Evolutionary conservation across 2,888 invertebrate species (phyloP).

Genomic region (Camptogramma bilineatum): DNA sequence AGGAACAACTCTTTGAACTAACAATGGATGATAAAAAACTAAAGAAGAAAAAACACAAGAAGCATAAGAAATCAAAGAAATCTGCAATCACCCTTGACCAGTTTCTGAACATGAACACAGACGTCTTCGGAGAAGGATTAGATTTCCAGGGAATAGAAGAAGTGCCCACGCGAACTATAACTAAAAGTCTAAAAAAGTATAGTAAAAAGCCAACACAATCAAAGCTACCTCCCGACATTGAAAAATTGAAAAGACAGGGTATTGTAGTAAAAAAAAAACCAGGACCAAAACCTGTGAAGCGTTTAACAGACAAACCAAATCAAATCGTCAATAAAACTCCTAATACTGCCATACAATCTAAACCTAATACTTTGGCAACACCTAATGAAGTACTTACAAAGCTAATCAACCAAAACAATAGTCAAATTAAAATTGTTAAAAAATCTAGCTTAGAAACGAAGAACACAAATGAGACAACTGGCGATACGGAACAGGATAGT

Average conservation of each 20-base stretch:
- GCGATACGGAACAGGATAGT: conserved; percentile 20
- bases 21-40: conserved; percentile 65
- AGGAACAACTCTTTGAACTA: conserved; percentile 74
- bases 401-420: conserved; percentile 72
- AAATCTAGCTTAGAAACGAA: conserved; percentile 49
- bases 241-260: conserved; percentile 75
- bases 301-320: conserved; percentile 18
- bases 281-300: conserved; percentile 30
- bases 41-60: conserved; percentile 73
- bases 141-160: conserved; percentile 79
- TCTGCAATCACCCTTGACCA: conserved; percentile 78
- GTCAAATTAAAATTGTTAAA: conserved; percentile 76
- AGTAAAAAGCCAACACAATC: conserved; percentile 54
- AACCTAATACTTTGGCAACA: conserved; percentile 48
- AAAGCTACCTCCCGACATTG: conserved; percentile 62
- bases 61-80: conserved; percentile 79
- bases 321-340: conserved; percentile 23
- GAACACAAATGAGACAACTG: conserved; percentile 38
- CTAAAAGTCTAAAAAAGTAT: conserved; percentile 64
- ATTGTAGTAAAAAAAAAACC: conserved; percentile 72
- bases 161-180: conserved; percentile 72
- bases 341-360: conserved; percentile 26
- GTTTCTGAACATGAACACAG: conserved; percentile 80
- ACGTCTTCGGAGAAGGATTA: conserved; percentile 79
- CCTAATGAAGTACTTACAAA: conserved; percentile 71